phyloP scores from a whole-genome alignment of 2,113 vertebrate genomes.

The Chloropsis hardwickii region DNA sequence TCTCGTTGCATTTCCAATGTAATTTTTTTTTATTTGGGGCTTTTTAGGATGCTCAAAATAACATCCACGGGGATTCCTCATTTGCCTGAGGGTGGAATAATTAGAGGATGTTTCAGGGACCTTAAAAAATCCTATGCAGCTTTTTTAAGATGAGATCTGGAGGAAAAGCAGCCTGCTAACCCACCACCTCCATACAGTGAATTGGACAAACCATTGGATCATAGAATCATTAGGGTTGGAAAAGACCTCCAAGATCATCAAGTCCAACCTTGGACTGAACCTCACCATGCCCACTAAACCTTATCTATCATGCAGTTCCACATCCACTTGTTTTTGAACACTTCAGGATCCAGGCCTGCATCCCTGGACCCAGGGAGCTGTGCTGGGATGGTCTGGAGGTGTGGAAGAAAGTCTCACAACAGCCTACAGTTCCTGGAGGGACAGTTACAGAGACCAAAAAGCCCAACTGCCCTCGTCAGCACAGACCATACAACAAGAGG shows the following conservation, averaged over 20 bases:
- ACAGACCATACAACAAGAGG: neutral
- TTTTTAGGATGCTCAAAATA: neutral
- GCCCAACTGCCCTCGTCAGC: neutral
- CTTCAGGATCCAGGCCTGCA: neutral
- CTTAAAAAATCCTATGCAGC: neutral
- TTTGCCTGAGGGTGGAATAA: neutral
- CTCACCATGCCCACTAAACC: neutral
- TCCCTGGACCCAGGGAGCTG: neutral
- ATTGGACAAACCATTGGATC: neutral
- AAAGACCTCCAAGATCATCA: neutral
- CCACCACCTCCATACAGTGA: neutral
- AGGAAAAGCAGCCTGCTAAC: neutral
- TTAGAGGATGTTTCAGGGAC: neutral
- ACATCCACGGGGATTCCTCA: neutral
- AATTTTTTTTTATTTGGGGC: neutral
- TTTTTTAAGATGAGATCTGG: neutral
- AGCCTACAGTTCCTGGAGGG: neutral
- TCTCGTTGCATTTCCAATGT: fast-evolving
- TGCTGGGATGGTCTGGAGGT: neutral
- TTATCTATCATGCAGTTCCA: neutral
- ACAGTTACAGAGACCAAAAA: neutral
- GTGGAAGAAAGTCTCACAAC: neutral
- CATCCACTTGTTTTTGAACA: neutral
- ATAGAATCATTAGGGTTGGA: neutral
- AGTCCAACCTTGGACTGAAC: neutral